Percentiles rank a stretch among this genome's conserved stretches.
Conservation (phyloP, 2,113 vertebrate species). For the Orientallactaga bullata region DNA sequence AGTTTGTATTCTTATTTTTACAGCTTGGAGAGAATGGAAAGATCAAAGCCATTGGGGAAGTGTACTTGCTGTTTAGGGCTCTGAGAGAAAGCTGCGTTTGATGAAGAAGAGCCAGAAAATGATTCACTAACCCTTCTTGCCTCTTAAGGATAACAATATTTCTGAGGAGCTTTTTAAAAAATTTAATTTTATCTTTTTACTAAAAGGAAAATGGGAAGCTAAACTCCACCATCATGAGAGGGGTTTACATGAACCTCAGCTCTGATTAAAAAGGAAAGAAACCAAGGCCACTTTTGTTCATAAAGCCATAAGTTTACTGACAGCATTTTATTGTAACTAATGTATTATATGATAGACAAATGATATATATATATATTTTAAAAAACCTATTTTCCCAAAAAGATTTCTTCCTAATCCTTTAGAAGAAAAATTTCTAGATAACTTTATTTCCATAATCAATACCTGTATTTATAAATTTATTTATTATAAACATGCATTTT, state of each 20-base stretch:
- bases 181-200: background rate
- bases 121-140: conserved; percentile 40
- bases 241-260: background rate
- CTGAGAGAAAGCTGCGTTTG: conserved; percentile 77
- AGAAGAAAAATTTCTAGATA: background rate
- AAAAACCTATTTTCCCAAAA: conserved; percentile 23
- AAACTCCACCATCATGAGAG: background rate
- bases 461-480: conserved; percentile 86
- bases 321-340: conserved; percentile 31
- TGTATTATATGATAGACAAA: conserved; percentile 31
- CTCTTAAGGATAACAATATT: background rate
- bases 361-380: conserved; percentile 38
- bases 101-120: conserved; percentile 50
- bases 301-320: conserved; percentile 11
- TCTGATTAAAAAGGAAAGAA: conserved; percentile 32
- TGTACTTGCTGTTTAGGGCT: conserved; percentile 88
- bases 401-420: conserved; percentile 21
- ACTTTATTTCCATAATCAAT: conserved; percentile 55
- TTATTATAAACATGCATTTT: conserved; percentile 83
- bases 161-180: background rate
- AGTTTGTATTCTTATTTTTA: conserved; percentile 58
- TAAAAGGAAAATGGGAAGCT: conserved; percentile 40
- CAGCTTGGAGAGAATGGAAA: conserved; percentile 87
- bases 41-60: conserved; percentile 90
- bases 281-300: background rate